Conservation (phyloP, 1,140 invertebrate genomes). For the Bombus confusus region DNA sequence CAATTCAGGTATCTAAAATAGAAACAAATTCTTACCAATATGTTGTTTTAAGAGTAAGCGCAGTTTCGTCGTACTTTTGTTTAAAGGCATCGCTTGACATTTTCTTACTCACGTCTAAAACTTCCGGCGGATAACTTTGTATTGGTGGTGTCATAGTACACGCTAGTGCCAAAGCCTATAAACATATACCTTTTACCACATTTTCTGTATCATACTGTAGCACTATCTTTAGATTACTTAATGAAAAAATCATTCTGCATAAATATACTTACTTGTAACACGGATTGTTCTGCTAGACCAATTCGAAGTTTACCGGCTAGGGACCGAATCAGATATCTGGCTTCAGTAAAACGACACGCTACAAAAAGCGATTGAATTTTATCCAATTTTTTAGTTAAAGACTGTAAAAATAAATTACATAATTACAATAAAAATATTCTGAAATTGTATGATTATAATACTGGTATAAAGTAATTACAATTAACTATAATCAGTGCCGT, state of each 20-base stretch:
- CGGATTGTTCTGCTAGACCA: conserved; percentile 98
- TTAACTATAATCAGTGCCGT: neutral
- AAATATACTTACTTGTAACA: conserved; percentile 86
- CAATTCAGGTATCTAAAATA: neutral
- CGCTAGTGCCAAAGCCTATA: conserved; percentile 92
- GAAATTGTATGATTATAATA: neutral
- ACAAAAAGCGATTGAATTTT: conserved; percentile 96
- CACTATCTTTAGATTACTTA: neutral
- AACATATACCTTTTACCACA: conserved; percentile 18
- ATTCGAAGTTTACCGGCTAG: conserved; percentile 97
- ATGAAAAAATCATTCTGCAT: too few relatives aligned
- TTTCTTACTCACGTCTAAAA: conserved; percentile 85
- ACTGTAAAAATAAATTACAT: conserved; percentile 80
- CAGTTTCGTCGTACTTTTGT: conserved; percentile 89
- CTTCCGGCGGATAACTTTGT: conserved; percentile 86
- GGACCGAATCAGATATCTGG: conserved; percentile 95
- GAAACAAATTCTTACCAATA: conserved; percentile 88
- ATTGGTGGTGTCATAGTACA: conserved; percentile 88
- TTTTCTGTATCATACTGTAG: neutral
- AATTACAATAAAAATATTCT: neutral
- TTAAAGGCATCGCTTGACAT: conserved; percentile 89
- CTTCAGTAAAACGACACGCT: conserved; percentile 95
- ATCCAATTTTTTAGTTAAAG: conserved; percentile 93
- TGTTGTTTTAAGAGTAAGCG: conserved; percentile 94
- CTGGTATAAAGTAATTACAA: neutral